Evolutionary conservation across 2,113 vertebrate species (phyloP), one percentile per base, ranked within the genome.

Genomic region (Notothenia rossii): DNA sequence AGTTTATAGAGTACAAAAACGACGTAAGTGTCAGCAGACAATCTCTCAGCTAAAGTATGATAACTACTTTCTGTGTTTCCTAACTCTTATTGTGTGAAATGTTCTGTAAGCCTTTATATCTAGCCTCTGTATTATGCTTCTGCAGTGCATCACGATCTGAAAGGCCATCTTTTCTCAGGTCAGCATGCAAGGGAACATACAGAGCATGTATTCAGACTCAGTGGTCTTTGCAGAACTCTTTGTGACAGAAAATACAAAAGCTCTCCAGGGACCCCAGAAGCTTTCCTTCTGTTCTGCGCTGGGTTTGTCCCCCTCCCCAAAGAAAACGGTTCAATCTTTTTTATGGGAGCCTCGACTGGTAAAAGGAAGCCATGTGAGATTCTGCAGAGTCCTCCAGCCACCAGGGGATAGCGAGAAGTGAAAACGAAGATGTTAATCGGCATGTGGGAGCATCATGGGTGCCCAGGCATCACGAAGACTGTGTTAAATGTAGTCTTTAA

Each of bases 381-480:
- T 73, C 60, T 72, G 84, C 64, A 43, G 75, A 75, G 72, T 82
- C 83, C 67, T 88, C 71, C 65, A 46, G 77, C 77, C 86, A 89
- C 82, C 78, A 59, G 78, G 82, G 85, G 56, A 72, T 12, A 79
- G 59, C 10, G 22, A 79, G 68, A 89, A 75, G 77, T 81, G 70
- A 40, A 40, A 40, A 84, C 81, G 80, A 77, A 84, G 87, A 82
- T 82, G 89, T 87, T 88, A 81, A 83, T 81, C 74, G 76, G 86
- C 88, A 72, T 72, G 84, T 72, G 60, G 77, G 87, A 74, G 65
- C 72, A 82, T 73, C 68, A 79, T 77, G 75, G 72, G 77, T 58
- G 58, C 77, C 63, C 82, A 64, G 75, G 72, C 79, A 63, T 75
- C 53, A 45, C 48, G 61, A 55, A 88, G 77, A 77, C 72, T 51